phyloP scores from a whole-genome alignment of 2,113 vertebrate genomes.

The Clinocottus analis region DNA sequence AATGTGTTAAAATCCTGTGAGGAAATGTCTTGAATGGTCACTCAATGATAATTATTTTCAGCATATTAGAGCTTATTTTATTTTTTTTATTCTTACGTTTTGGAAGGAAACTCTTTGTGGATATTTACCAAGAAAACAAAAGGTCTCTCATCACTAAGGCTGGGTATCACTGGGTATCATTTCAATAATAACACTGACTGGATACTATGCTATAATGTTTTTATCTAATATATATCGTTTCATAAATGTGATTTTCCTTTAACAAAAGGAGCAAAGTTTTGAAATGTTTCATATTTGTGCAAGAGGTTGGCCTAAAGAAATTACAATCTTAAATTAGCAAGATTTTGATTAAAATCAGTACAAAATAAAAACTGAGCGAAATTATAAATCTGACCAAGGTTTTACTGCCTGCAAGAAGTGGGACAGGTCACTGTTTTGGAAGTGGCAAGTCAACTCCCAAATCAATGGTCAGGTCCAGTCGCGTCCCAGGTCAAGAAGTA shows the following conservation, averaged over 20 bases:
- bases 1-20: not conserved
- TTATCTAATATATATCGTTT: not conserved
- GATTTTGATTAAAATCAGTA: not conserved
- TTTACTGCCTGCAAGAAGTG: not conserved
- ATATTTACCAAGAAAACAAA: slow-evolving; percentile 12
- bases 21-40: not conserved
- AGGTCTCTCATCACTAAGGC: slow-evolving; percentile 19
- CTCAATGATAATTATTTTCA: not conserved
- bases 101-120: slow-evolving; percentile 44
- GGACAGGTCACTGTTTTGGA: slow-evolving; percentile 6
- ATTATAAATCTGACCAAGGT: not conserved
- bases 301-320: not conserved
- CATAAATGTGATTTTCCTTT: not conserved
- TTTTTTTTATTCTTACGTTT: no score
- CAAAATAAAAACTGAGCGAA: not conserved
- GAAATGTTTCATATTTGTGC: not conserved
- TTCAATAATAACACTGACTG: not conserved
- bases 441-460: not conserved
- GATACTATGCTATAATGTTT: not conserved
- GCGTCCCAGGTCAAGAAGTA: not conserved
- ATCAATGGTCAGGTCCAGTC: not conserved
- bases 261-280: not conserved
- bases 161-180: slow-evolving; percentile 12
- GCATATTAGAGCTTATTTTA: not conserved
- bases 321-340: not conserved